A percentile compares a stretch with the other conserved stretches of the same genome.
These are phyloP conservation scores for Apteryx owenii DNA, from an alignment of 2,113 vertebrate genomes.

Conservation along the genomic window DNA sequence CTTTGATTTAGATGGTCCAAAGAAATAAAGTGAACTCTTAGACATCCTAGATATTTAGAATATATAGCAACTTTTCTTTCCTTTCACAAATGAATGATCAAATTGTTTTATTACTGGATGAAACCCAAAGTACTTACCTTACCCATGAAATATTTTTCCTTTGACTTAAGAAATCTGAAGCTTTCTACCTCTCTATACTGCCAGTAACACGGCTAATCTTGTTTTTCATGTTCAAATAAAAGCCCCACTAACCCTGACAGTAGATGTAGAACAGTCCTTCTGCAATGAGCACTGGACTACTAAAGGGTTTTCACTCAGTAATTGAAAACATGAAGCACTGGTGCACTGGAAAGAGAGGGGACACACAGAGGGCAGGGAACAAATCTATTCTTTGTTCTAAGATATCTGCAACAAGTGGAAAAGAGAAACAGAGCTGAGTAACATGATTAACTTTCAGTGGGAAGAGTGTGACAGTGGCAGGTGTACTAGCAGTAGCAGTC, in stretches of 20 bases:
- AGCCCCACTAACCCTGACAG: not conserved
- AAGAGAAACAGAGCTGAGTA: not conserved
- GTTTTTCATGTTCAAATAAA: not conserved
- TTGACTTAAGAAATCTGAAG: not conserved
- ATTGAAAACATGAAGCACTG: not conserved
- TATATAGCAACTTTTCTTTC: not conserved
- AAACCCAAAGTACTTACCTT: not conserved
- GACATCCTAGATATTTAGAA: not conserved
- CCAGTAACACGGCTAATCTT: not conserved
- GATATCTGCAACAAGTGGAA: not conserved
- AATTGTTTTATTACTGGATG: not conserved
- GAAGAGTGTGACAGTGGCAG: not conserved
- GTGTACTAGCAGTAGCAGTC: not conserved
- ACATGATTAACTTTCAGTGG: not conserved
- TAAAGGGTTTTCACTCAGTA: not conserved
- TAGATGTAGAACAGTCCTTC: not conserved
- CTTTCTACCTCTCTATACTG: not conserved
- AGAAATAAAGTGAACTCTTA: not conserved
- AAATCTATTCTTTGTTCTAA: not conserved
- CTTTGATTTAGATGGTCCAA: not conserved
- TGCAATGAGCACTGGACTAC: not conserved
- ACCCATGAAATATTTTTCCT: not conserved
- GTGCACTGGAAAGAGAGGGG: not conserved
- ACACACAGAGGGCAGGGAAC: not conserved
- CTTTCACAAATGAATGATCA: not conserved